Evolutionary conservation across 2,797 vertebrate species (phyloP), one percentile per base, ranked within the genome.

Genomic region (Cheirogaleus major): DNA sequence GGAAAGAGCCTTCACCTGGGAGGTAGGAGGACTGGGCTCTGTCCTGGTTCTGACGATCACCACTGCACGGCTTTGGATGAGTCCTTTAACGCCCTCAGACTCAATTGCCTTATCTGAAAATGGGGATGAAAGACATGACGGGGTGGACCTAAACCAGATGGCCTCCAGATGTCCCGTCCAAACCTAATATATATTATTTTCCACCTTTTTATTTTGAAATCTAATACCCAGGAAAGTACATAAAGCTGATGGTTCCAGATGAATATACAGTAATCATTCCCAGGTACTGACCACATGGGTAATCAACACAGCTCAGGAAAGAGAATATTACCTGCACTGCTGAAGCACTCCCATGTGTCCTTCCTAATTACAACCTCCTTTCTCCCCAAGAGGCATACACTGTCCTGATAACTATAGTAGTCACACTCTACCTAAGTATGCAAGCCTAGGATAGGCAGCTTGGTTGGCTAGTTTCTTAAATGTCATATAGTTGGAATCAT

Each of bases 51-150:
- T 55, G 32, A 57, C 69, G 38, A 59, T 92, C 48, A 90, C 35
- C 17, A 50, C 20, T 27, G 17, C 89, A 41, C n/a, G 50, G n/a
- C 81, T 93, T 57, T 35, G 55, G 45, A 79, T 32, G 35, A 43
- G 61, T 76, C 48, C 50, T 89, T 91, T 92, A 48, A 95, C 95
- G 38, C 43, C 67, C 43, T 97, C 72, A 59, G 23, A 72, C 78
- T 95, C 50, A 92, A 79, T 81, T 82, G 69, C 72, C 63, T 85
- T 43, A 45, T 70, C 83, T 55, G 61, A 65, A 93, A 82, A 30
- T 38, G 18, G 43, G 30, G 35, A 65, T 45, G 25, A 67, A 93
- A 63, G 79, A 89, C 10, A 70, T 61, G 89, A 61, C 38, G 22
- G 65, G 32, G 27, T 67, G 52, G 73, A 43, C 22, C 76, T 92